Conservation (phyloP, 2,113 vertebrate species). For the Reinhardtius hippoglossoides region DNA sequence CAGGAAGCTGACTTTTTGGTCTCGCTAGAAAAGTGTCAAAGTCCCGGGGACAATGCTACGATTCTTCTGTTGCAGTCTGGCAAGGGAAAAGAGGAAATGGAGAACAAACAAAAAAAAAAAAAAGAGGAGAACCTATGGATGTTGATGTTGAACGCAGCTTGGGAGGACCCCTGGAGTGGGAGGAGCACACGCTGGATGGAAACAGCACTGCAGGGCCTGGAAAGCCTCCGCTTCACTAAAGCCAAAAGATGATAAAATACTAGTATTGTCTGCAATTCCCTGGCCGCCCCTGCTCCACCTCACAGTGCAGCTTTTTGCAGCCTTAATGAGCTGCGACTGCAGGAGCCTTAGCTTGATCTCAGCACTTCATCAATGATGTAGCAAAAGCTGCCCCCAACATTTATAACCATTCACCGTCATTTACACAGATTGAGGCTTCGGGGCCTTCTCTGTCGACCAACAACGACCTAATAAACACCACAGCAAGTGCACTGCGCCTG, state of each 20-base stretch:
- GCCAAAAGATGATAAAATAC: slow-evolving; percentile 80
- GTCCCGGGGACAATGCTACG: slow-evolving; percentile 55
- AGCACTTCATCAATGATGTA: slow-evolving; percentile 75
- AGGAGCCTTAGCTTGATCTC: slow-evolving; percentile 54
- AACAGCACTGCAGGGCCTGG: slow-evolving; percentile 58
- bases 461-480: slow-evolving; percentile 50
- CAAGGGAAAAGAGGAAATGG: slow-evolving; percentile 31
- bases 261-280: slow-evolving; percentile 70
- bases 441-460: slow-evolving; percentile 42
- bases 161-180: slow-evolving; percentile 51
- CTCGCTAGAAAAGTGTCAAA: slow-evolving; percentile 57
- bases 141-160: slow-evolving; percentile 45
- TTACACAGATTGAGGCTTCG: slow-evolving; percentile 44
- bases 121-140: slow-evolving; percentile 20
- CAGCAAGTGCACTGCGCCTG: slow-evolving; percentile 19
- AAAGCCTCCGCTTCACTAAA: slow-evolving; percentile 37
- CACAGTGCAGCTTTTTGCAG: slow-evolving; percentile 58
- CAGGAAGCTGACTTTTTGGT: slow-evolving; percentile 55
- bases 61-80: slow-evolving; percentile 35
- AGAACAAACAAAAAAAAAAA: too few relatives aligned
- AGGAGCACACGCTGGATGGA: slow-evolving; percentile 49
- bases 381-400: slow-evolving; percentile 59
- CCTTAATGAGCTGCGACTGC: slow-evolving; percentile 75
- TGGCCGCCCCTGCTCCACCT: slow-evolving; percentile 42
- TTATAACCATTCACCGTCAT: slow-evolving; percentile 72